Percentiles rank a stretch among this genome's conserved stretches.
Evolutionary conservation across 2,797 vertebrate genomes (phyloP).

Genomic region (Meda fulgida): DNA sequence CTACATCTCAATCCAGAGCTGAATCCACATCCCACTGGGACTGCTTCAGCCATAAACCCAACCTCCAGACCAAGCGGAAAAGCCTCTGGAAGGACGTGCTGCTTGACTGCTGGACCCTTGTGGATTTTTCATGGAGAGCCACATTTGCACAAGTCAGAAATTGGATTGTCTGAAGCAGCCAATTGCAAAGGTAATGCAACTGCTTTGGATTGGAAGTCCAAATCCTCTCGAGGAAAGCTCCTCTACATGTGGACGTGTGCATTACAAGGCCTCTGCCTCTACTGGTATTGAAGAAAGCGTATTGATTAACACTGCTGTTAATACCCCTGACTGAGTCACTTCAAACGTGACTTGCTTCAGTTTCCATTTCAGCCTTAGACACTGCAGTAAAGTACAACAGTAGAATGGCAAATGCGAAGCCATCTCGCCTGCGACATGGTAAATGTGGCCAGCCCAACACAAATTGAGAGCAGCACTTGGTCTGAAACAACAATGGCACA

Average conservation of each 20-base stretch:
- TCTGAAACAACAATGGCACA: conserved; percentile 38
- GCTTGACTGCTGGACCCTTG: conserved; percentile 41
- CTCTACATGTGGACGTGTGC: conserved; percentile 4
- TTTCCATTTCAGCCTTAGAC: conserved; percentile 18
- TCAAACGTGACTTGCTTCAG: conserved; percentile 22
- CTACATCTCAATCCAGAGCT: conserved; percentile 72
- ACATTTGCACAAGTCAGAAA: conserved; percentile 44
- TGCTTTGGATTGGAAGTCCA: conserved; percentile 22
- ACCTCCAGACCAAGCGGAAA: conserved; percentile 56
- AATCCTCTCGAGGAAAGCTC: conserved; percentile 37
- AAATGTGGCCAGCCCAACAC: background rate
- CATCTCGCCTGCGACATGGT: background rate
- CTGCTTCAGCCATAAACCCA: conserved; percentile 61
- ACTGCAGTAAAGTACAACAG: background rate
- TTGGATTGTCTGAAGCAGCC: conserved; percentile 49
- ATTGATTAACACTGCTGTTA: conserved; percentile 44
- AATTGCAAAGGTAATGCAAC: conserved; percentile 50
- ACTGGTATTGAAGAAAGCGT: conserved; percentile 7
- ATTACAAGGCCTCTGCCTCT: conserved; percentile 24
- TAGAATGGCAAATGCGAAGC: conserved; percentile 15
- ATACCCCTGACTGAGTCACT: conserved; percentile 35
- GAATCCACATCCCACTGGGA: conserved; percentile 70
- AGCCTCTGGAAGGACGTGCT: conserved; percentile 66
- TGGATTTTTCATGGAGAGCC: conserved; percentile 55
- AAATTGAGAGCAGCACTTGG: conserved; percentile 27